Evolutionary conservation across 64 coral and sea anemone species (phyloP).

Genomic region (Astreopora myriophthalma): DNA sequence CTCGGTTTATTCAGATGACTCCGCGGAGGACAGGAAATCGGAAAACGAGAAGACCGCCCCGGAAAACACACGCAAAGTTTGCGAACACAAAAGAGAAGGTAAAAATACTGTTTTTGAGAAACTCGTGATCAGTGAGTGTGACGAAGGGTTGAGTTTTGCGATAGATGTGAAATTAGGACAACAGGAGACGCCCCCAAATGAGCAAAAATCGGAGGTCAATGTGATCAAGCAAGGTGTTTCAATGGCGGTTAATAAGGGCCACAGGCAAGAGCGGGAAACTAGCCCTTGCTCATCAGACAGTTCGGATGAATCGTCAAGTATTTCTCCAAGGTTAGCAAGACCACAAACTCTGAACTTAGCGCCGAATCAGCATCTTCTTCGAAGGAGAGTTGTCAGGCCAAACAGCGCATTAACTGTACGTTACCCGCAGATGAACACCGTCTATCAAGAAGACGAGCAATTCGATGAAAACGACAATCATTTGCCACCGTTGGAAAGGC

Average conservation of each 20-base stretch:
- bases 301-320: neutral
- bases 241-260: neutral
- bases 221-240: neutral
- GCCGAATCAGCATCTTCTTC: conserved; percentile 24
- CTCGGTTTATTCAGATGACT: conserved; percentile 5
- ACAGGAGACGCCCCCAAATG: conserved; percentile 9
- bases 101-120: neutral
- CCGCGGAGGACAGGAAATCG: neutral
- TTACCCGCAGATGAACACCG: neutral
- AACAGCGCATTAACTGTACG: neutral
- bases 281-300: conserved; percentile 13
- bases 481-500: conserved; percentile 8
- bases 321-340: neutral
- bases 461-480: neutral
- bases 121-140: conserved; percentile 29
- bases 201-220: neutral
- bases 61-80: neutral
- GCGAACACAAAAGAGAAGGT: neutral
- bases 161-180: neutral
- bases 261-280: neutral
- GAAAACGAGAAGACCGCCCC: neutral
- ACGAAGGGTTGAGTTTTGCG: conserved; percentile 18
- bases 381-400: conserved; percentile 7
- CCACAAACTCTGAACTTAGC: conserved; percentile 9
- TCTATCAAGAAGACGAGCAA: neutral